Base-by-base conservation (phyloP, 2,797 vertebrate species). In the Sebastes diaconus region DNA sequence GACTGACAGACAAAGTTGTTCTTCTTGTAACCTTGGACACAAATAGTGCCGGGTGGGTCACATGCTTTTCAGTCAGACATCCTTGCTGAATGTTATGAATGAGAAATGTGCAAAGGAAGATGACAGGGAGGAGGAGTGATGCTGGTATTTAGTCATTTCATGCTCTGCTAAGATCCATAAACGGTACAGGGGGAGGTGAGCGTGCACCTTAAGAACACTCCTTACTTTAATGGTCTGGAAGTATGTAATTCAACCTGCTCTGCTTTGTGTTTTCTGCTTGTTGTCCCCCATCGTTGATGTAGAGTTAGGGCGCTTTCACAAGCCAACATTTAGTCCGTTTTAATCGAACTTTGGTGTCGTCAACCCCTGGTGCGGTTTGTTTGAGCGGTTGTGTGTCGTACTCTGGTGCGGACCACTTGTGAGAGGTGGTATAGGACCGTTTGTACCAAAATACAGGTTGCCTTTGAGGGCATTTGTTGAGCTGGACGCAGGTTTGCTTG, bases 81-180 rank as follows among this genome's bases (percentile, higher is more conserved):
- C 36, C 70, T 71, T 73, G 50, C 29, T 83, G 81, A 80, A 87
- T 76, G 61, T 70, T 75, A 59, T 78, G 68, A 87, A 75, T 70
- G 77, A 75, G 72, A 82, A 72, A 65, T 67, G 58, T 78, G 39
- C 64, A 68, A 59, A 76, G 22, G 39, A 80, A 42, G 39, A 77
- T 66, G 73, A 75, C 67, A 75, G 36, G 9, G 22, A 68, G 58
- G 60, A 79, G 42, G 75, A 75, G 30, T 50, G 78, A 84, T 67
- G 81, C 75, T 71, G 71, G 81, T 83, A 58, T 80, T 87, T 76
- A 79, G 59, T 80, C 54, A 84, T 83, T 82, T 74, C 71, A 84
- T 70, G 81, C 79, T 69, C 73, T 77, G 75, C 77, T 75, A 64
- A 77, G 84, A 88, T 83, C 58, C 54, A 64, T 63, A 87, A 90